Base-by-base conservation (phyloP, 2,797 vertebrate species). In the Leptodactylus fallax region DNA sequence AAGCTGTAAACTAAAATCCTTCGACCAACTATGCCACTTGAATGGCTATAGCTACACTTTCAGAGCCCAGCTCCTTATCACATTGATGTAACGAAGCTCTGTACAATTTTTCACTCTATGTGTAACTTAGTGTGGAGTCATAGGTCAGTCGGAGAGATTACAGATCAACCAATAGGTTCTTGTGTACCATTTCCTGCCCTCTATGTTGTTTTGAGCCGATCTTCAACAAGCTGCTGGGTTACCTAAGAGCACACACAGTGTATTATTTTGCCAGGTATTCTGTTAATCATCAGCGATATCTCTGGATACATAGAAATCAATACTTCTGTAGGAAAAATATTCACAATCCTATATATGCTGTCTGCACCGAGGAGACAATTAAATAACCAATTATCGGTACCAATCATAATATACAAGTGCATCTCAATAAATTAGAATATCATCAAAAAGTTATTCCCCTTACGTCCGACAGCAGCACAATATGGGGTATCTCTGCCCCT, bases 271-370 rank as follows among this genome's bases (percentile, higher is more conserved):
- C 58, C 36, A n/a, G 21, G 79, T 61, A 81, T 63, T 81, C 60
- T 81, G 79, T 81, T 81, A 81, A 81, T 65, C n/a, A 81, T 81
- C 27, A 61, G 36, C 60, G 6, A 45, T 47, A 65, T 51, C 58
- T 61, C 17, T 14, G 7, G 47, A 5, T 47, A 36, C 36, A 81
- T 8, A 58, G 36, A 81, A 81, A 81, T 27, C 8, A 21, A 36
- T 27, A 27, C 7, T 77, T 51, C 23, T 47, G 36, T 10, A 3
- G 7, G 61, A 6, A 27, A 76, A 51, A 51, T n/a, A 23, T 51
- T 6, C 10, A 53, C 14, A 76, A 51, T 3, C 21, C 4, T 21
- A n/a, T 16, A 10, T 8, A 36, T 71, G 67, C 8, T 71, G 27
- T 17, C 27, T 36, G 67, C 27, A 36, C 27, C 27, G 36, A 36